A percentile compares a stretch with the other conserved stretches of the same genome.
These are phyloP conservation scores for Scaptomyza flava DNA, from an alignment of 2,888 invertebrate species.

Conservation along the genomic window DNA sequence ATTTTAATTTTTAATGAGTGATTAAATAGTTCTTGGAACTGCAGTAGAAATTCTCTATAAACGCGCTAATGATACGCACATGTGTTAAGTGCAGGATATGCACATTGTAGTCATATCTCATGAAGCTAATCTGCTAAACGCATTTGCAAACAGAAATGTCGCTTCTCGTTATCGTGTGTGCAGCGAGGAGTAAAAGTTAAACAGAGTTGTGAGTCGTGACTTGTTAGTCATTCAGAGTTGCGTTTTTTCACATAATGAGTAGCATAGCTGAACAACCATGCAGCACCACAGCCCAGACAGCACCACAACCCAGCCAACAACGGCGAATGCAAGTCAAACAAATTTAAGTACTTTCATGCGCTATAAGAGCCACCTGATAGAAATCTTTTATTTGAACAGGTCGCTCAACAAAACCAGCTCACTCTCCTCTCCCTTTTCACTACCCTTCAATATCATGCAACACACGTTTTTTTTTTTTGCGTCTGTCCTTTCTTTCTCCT, in stretches of 20 bases:
- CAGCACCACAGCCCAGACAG: conserved; percentile 11
- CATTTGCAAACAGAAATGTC: conserved; percentile 60
- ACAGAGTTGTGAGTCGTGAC: conserved; percentile 30
- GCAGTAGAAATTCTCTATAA: background rate
- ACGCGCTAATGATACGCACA: conserved; percentile 9
- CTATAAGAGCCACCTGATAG: conserved; percentile 77
- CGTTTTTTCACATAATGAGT: conserved; percentile 58
- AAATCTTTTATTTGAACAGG: conserved; percentile 73
- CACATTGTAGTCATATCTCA: conserved; percentile 31
- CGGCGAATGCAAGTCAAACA: conserved; percentile 70
- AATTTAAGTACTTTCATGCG: conserved; percentile 79
- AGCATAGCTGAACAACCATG: conserved; percentile 7
- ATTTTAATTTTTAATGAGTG: too few relatives aligned
- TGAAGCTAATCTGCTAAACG: conserved; percentile 62
- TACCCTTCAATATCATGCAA: background rate
- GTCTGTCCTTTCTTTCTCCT: background rate
- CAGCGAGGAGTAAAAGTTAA: conserved; percentile 48
- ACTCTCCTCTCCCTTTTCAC: background rate
- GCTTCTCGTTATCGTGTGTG: conserved; percentile 28
- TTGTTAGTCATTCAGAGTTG: conserved; percentile 31
- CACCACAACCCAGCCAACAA: conserved; percentile 14
- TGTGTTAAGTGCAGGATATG: conserved; percentile 1
- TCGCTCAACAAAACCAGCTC: conserved; percentile 8
- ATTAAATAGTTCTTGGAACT: background rate
- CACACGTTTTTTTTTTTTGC: conserved; percentile 20